phyloP scores from a whole-genome alignment of 2,113 vertebrate species.

The Oreamnos americanus region DNA sequence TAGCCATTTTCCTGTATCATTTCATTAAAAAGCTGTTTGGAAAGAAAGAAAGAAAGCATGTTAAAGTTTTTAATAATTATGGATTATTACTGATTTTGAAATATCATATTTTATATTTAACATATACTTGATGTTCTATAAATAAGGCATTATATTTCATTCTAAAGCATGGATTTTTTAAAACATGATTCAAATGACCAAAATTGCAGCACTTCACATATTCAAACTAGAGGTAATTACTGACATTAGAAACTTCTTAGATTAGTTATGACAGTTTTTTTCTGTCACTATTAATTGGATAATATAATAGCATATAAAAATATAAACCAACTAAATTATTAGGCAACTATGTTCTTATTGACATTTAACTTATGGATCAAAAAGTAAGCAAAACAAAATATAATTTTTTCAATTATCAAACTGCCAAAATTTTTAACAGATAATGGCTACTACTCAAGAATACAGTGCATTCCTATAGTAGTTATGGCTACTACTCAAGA shows the following conservation, averaged over 20 bases:
- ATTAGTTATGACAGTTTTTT: neutral
- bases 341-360: neutral
- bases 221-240: neutral
- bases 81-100: slow-evolving; percentile 26
- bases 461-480: neutral
- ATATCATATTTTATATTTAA: neutral
- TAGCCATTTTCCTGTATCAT: slow-evolving; percentile 97
- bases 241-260: neutral
- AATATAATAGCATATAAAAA: slow-evolving; percentile 1
- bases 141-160: neutral
- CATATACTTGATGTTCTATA: neutral
- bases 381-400: slow-evolving; percentile 8
- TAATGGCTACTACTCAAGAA: neutral
- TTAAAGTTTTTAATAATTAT: neutral
- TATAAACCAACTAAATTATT: neutral
- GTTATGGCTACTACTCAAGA: neutral
- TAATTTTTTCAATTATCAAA: neutral
- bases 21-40: slow-evolving; percentile 94
- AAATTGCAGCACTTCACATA: neutral
- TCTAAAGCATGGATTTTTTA: neutral
- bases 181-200: slow-evolving; percentile 4
- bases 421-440: neutral
- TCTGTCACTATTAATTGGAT: neutral
- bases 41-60: slow-evolving; percentile 43
- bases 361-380: neutral